Conservation (phyloP, 2,888 invertebrate genomes). For the Microchrysa polita region DNA sequence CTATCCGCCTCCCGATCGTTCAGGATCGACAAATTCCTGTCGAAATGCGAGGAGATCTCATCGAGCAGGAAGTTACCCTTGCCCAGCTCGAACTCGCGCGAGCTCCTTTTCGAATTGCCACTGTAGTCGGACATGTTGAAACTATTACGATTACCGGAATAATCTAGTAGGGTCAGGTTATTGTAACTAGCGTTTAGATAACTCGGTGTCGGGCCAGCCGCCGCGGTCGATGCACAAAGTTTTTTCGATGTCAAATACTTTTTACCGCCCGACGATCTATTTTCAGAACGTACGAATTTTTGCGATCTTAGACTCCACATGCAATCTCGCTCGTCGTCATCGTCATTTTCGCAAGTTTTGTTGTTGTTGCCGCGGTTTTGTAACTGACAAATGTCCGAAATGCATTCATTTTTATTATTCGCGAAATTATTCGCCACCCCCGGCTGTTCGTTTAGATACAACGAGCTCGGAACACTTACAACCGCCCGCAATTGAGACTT, state of each 20-base stretch:
- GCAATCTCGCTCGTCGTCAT: constrained; percentile 40
- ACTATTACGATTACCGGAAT: constrained; percentile 60
- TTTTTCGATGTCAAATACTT: constrained; percentile 34
- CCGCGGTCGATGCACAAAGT: constrained; percentile 12
- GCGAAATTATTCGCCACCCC: constrained; percentile 47
- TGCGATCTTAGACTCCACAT: constrained; percentile 46
- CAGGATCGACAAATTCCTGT: constrained; percentile 68
- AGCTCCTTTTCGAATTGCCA: constrained; percentile 48
- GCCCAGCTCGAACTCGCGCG: constrained; percentile 58
- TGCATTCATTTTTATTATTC: background rate
- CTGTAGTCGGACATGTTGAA: constrained; percentile 50
- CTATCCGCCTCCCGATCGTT: constrained; percentile 66
- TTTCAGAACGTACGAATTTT: constrained; percentile 60
- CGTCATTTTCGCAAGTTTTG: constrained; percentile 40
- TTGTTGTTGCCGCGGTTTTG: constrained; percentile 45
- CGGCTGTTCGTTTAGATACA: constrained; percentile 68
- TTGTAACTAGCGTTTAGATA: constrained; percentile 71
- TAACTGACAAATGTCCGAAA: background rate
- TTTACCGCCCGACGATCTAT: constrained; percentile 46
- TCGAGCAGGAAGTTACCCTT: constrained; percentile 64
- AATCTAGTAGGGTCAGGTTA: constrained; percentile 70
- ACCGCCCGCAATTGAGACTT: constrained; percentile 54
- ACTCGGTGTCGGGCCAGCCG: constrained; percentile 51
- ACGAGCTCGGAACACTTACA: constrained; percentile 73
- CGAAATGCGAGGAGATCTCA: constrained; percentile 67